Base-by-base conservation (phyloP, 2,888 invertebrate species). In the Mythimna lalbum region DNA sequence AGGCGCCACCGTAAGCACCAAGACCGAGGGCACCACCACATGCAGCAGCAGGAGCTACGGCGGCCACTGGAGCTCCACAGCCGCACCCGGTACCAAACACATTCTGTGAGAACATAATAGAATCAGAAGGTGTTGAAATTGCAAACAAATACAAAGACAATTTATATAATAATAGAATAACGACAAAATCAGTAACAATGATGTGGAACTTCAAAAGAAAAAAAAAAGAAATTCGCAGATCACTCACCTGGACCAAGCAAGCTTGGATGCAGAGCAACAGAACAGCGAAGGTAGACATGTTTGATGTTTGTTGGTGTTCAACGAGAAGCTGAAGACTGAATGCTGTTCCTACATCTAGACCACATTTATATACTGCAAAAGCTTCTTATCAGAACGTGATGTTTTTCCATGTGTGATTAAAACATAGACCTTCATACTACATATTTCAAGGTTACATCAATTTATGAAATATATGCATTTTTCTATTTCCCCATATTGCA, bases 181-280 rank as follows among this genome's bases (percentile, higher is more conserved):
- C 3, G 9, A 5, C 9, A 3, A 14, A 49, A 4, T 36, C 3
- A 9, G 2, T n/a, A 9, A 31, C 31, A 3, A 62, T 21, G 17
- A 43, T 4, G 31, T 17, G 5, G 17, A 33, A 12, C 5, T 55
- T 5, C 5, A 2, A 33, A n/a, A 56, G 2, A 5, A n/a, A 17
- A 21, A 33, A 3, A 33, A 33, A 2, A 31, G 14, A 33, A 50
- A 21, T 60, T 6, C 7, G 52, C 49, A 69, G 39, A 5, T 49
- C 21, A 49, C 69, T 69, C 69, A 90, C 90, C 81, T 90, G 88
- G 63, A 88, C 69, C 75, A 90, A 83, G 81, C 86, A 88, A 79
- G 87, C 88, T 78, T 89, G 89, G 72, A 85, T 69, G 84, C 87
- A 89, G 77, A 90, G 66, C 23, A 89, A 53, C 27, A 90, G 63